Conservation (phyloP, 2,113 vertebrate genomes). For the Halcyon malimbica region DNA sequence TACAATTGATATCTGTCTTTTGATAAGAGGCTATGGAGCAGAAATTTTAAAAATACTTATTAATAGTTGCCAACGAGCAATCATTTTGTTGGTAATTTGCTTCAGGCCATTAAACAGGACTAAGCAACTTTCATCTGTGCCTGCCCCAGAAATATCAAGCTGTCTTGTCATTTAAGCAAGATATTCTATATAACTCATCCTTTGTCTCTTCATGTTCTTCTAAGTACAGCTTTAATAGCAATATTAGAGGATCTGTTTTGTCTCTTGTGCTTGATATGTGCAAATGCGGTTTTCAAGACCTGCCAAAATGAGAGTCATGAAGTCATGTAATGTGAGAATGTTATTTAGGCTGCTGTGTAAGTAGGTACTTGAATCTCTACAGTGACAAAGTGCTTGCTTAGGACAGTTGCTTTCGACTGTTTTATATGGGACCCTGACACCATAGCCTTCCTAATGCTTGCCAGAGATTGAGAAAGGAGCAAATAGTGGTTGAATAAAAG, state of each 20-base stretch:
- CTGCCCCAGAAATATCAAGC: slow-evolving; percentile 52
- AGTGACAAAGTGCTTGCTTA: neutral
- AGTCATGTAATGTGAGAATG: neutral
- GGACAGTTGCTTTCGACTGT: neutral
- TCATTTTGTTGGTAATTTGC: neutral
- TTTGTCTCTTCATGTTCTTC: slow-evolving; percentile 25
- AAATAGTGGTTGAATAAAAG: neutral
- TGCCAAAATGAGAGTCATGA: slow-evolving; percentile 19
- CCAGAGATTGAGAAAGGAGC: neutral
- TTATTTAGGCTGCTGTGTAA: neutral
- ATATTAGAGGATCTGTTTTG: slow-evolving; percentile 22
- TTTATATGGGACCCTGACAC: neutral
- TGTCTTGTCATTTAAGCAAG: slow-evolving; percentile 5
- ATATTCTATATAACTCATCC: neutral
- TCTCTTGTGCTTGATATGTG: slow-evolving; percentile 24
- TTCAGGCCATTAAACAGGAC: neutral
- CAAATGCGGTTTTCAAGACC: slow-evolving; percentile 25
- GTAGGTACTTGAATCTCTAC: neutral
- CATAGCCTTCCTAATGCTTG: neutral
- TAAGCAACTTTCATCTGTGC: neutral
- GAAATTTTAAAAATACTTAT: neutral
- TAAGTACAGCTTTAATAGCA: slow-evolving; percentile 24
- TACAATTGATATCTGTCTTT: neutral
- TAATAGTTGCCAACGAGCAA: neutral
- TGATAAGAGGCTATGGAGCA: neutral